Base-by-base conservation (phyloP, 2,797 vertebrate genomes). In the Cirrhinus molitorella region DNA sequence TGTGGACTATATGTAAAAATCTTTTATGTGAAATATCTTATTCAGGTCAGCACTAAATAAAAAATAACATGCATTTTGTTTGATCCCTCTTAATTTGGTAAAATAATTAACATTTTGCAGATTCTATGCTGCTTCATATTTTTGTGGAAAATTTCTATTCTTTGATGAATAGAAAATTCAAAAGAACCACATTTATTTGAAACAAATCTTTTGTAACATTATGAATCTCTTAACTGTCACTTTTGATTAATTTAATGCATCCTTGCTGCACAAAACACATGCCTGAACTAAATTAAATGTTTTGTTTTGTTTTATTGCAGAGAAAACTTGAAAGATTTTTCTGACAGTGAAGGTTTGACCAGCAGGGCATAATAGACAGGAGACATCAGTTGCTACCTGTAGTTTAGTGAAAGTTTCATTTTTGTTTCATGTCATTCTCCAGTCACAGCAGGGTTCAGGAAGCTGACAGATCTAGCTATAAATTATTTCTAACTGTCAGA, bases 391-490 rank as follows among this genome's bases (percentile, higher is more conserved):
- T 57, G 43, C 37, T 61, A 65, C 34, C 40, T 67, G 45, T 25
- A 65, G 17, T 40, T 55, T 23, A 55, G 72, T 55, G 19, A 37
- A 63, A 43, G 51, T 76, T 45, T 34, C 4, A 19, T 67, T 45
- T 45, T 43, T 37, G 45, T 23, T 63, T 74, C 21, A 85, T 89
- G 87, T 89, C 83, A 87, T 91, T 91, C 92, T 88, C 87, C 89
- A 76, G 40, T 83, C 47, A 43, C 51, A 23, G n/a, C 83, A 55
- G 87, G 89, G 66, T 28, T 89, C 84, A 87, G 87, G 89, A 93
- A 91, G 88, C 88, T 85, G 86, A 87, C 85, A 85, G 85, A 85
- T 84, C 87, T 89, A 90, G 91, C 90, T 91, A 90, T 74, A 23
- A 40, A 57, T 74, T 10, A 74, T 74, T 91, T 88, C 87, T 90